Evolutionary conservation across 2,797 vertebrate genomes (phyloP).

Genomic region (Oreortyx pictus): DNA sequence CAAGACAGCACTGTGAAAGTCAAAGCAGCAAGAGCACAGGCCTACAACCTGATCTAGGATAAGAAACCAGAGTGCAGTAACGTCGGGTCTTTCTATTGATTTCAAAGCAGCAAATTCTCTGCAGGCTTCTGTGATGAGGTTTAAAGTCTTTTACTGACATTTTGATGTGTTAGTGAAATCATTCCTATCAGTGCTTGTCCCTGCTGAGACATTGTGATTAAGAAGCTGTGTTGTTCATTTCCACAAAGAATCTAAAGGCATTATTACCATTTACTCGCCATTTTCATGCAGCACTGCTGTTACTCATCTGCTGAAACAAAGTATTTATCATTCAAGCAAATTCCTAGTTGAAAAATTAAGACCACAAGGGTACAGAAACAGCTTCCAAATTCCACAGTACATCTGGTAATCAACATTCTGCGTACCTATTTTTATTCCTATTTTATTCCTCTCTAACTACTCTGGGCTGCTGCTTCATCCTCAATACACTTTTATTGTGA

Average conservation of each 20-base stretch:
- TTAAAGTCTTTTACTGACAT: neutral
- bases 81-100: neutral
- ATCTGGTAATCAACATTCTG: neutral
- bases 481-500: neutral
- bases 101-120: conserved; percentile 1
- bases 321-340: neutral
- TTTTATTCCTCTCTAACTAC: neutral
- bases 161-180: neutral
- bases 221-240: neutral
- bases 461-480: neutral
- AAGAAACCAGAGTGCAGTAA: neutral
- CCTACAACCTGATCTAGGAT: neutral
- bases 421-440: conserved; percentile 29
- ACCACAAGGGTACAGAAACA: neutral
- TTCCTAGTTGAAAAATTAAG: conserved; percentile 15
- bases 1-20: neutral
- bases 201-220: neutral
- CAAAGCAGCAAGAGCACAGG: neutral
- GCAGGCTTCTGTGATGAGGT: neutral
- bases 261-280: neutral
- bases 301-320: neutral
- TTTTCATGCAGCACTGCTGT: neutral
- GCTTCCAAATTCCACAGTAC: neutral
- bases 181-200: neutral
- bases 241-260: neutral